A percentile compares a stretch with the other conserved stretches of the same genome.
Evolutionary conservation across 2,888 invertebrate genomes (phyloP).

Genomic region (Andrena camellia): DNA sequence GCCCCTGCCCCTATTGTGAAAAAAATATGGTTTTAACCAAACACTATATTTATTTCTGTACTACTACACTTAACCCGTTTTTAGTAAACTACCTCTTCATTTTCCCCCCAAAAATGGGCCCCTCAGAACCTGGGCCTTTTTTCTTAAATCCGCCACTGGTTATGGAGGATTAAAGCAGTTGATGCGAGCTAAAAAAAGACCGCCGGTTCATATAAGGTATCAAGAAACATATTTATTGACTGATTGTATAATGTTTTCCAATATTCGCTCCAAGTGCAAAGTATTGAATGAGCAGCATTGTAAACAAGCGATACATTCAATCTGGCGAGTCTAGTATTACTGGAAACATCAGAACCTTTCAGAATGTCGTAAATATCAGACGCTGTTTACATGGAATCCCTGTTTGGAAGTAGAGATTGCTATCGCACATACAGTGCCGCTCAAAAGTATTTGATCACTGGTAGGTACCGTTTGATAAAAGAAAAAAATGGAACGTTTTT

Average conservation of each 20-base stretch:
- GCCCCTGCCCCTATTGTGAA: too few relatives aligned
- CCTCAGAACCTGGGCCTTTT: too few relatives aligned
- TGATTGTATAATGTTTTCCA: conserved; percentile 2
- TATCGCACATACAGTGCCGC: too few relatives aligned
- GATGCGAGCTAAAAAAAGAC: neutral
- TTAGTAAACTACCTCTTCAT: too few relatives aligned
- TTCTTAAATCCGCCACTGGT: too few relatives aligned
- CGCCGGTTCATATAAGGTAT: neutral
- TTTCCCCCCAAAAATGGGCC: too few relatives aligned
- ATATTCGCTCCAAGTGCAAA: neutral
- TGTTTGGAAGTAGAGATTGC: neutral
- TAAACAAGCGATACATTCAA: conserved; percentile 2
- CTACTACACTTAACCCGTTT: too few relatives aligned
- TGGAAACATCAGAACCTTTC: neutral
- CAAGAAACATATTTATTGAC: neutral
- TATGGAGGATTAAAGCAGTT: neutral
- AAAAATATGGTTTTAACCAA: too few relatives aligned
- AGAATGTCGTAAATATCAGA: neutral
- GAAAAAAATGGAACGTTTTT: too few relatives aligned
- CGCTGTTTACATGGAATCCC: neutral
- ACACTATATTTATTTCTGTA: neutral
- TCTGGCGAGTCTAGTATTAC: neutral
- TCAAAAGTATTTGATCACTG: too few relatives aligned
- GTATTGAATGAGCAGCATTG: neutral
- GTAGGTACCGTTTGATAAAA: too few relatives aligned